Evolutionary conservation across 2,113 vertebrate genomes (phyloP).

Genomic region (Zosterops borbonicus): DNA sequence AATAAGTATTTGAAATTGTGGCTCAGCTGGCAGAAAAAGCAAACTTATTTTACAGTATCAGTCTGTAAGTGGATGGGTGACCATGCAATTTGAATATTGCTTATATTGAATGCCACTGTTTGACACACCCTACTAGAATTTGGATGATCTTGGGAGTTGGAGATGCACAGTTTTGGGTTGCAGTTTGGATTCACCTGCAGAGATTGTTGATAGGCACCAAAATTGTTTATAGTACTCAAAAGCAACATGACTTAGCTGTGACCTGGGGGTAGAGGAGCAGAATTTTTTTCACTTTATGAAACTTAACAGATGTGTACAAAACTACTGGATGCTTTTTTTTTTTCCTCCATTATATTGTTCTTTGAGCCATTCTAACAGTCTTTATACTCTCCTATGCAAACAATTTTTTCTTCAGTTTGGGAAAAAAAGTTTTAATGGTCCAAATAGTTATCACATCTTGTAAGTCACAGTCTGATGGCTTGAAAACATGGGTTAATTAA

Average conservation of each 20-base stretch:
- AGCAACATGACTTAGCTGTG: neutral
- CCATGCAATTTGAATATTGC: neutral
- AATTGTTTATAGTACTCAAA: neutral
- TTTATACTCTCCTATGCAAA: conserved; percentile 58
- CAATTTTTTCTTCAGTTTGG: conserved; percentile 42
- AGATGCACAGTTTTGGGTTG: neutral
- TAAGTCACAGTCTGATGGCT: conserved; percentile 43
- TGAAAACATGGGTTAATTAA: conserved; percentile 15
- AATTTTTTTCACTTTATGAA: conserved; percentile 57
- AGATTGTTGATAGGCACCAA: neutral
- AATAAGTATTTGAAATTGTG: neutral
- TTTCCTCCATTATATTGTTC: conserved; percentile 18
- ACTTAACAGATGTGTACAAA: conserved; percentile 56
- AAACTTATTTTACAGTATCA: neutral
- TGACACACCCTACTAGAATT: neutral
- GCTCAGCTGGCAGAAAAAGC: neutral
- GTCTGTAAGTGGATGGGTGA: neutral
- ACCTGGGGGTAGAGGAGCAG: neutral
- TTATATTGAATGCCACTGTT: neutral
- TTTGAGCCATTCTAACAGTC: conserved; percentile 56
- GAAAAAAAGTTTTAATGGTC: conserved; percentile 36
- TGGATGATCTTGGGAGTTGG: neutral
- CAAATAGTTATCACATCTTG: conserved; percentile 41
- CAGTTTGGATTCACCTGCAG: neutral
- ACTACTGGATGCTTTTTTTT: conserved; percentile 32